These are phyloP conservation scores for Notiomystis cincta DNA, from an alignment of 2,113 vertebrate species.

Conservation along the genomic window DNA sequence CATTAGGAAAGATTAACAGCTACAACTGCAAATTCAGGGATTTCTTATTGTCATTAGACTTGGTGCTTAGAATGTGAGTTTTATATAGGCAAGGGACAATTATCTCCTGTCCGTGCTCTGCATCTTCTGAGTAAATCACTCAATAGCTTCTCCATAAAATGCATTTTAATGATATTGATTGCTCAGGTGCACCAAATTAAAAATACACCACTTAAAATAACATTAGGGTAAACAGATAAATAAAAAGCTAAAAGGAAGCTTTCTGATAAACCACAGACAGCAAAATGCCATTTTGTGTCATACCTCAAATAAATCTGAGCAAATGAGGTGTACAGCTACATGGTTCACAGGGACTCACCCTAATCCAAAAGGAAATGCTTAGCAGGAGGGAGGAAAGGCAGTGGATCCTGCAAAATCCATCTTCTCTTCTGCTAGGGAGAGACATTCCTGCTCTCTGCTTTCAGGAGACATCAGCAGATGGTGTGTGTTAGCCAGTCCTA, in stretches of 20 bases:
- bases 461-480: background rate
- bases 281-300: background rate
- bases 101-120: background rate
- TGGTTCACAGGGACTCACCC: background rate
- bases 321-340: background rate
- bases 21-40: background rate
- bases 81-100: background rate
- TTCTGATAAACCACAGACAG: background rate
- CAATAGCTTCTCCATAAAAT: background rate
- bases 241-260: background rate
- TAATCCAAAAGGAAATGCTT: background rate
- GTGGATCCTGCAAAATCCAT: background rate
- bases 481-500: background rate
- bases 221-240: background rate
- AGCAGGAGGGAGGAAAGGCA: background rate
- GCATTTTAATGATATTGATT: background rate
- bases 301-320: fast-evolving
- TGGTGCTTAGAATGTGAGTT: background rate
- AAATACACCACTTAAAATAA: background rate
- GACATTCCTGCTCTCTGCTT: background rate
- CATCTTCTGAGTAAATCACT: background rate
- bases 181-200: background rate
- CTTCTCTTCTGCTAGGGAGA: background rate
- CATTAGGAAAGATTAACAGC: slow-evolving; percentile 61
- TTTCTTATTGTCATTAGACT: slow-evolving; percentile 12